Evolutionary conservation across 35 echinoderm and acorn worm species (phyloP).

Genomic region (Stichopus chloronotus): DNA sequence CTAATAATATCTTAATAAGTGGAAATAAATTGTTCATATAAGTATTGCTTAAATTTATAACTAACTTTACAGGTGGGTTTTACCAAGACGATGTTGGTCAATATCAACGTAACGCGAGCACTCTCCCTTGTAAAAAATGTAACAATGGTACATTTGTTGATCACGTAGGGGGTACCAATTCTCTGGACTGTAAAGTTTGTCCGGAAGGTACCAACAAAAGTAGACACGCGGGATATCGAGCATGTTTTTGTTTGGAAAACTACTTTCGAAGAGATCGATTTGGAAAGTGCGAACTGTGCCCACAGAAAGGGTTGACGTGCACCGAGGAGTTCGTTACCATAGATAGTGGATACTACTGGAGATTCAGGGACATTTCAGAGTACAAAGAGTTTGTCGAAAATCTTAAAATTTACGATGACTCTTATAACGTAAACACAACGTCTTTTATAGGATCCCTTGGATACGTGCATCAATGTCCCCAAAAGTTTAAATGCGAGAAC

Average conservation of each 20-base stretch:
- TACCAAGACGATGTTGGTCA: slow-evolving; percentile 25
- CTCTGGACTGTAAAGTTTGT: slow-evolving; percentile 52
- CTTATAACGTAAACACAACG: background rate
- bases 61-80: background rate
- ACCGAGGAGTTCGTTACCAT: slow-evolving; percentile 22
- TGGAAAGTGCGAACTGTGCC: slow-evolving; percentile 21
- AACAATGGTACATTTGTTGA: slow-evolving; percentile 61
- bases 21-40: too few species aligned
- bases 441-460: background rate
- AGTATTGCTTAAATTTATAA: too few species aligned
- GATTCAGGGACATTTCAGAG: background rate
- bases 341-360: slow-evolving; percentile 38
- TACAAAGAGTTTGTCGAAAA: slow-evolving; percentile 44
- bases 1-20: too few species aligned
- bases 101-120: background rate
- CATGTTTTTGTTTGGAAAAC: slow-evolving; percentile 45
- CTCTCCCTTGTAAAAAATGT: slow-evolving; percentile 47
- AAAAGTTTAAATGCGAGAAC: background rate
- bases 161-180: background rate
- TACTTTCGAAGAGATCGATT: slow-evolving; percentile 30
- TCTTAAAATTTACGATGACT: background rate
- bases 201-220: slow-evolving; percentile 53
- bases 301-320: slow-evolving; percentile 32
- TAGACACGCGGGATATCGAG: slow-evolving; percentile 25
- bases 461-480: background rate